Percentiles rank a stretch among this genome's conserved stretches.
Evolutionary conservation across 1,140 invertebrate species (phyloP).

Genomic region (Lepidurus couesii): DNA sequence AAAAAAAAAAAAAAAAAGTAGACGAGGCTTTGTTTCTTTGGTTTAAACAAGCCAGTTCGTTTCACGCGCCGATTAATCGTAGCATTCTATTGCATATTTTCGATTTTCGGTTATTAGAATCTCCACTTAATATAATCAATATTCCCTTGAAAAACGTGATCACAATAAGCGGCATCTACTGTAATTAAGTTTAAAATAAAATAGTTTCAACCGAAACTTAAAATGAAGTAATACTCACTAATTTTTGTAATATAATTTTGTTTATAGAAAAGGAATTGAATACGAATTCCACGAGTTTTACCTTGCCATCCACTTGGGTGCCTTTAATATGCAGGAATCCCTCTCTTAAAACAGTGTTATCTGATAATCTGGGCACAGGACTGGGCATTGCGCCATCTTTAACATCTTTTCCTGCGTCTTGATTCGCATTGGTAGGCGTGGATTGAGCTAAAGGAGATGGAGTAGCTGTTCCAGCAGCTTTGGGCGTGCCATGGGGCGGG

Average conservation of each 20-base stretch:
- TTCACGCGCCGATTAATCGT: too few relatives aligned
- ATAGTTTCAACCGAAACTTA: too few relatives aligned
- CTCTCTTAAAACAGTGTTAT: constrained; percentile 46
- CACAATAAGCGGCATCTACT: too few relatives aligned
- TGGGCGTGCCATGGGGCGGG: neutral
- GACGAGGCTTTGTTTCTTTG: too few relatives aligned
- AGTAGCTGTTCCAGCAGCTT: constrained; percentile 27
- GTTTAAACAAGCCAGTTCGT: too few relatives aligned
- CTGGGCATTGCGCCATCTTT: constrained; percentile 11
- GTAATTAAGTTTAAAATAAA: too few relatives aligned
- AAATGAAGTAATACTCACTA: too few relatives aligned
- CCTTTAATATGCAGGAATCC: constrained; percentile 73
- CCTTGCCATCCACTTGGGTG: constrained; percentile 71
- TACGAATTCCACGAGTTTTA: constrained; percentile 41
- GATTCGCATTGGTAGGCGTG: neutral
- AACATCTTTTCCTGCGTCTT: constrained; percentile 10
- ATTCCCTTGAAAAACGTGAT: too few relatives aligned
- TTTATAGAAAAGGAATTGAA: neutral
- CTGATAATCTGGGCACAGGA: constrained; percentile 27
- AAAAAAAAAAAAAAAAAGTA: too few relatives aligned
- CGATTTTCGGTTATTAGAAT: too few relatives aligned
- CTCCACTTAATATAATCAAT: too few relatives aligned
- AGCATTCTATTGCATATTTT: too few relatives aligned
- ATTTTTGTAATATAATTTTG: neutral
- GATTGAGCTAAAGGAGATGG: constrained; percentile 37